Conservation (phyloP, 2,113 vertebrate genomes). For the Tursiops truncatus region DNA sequence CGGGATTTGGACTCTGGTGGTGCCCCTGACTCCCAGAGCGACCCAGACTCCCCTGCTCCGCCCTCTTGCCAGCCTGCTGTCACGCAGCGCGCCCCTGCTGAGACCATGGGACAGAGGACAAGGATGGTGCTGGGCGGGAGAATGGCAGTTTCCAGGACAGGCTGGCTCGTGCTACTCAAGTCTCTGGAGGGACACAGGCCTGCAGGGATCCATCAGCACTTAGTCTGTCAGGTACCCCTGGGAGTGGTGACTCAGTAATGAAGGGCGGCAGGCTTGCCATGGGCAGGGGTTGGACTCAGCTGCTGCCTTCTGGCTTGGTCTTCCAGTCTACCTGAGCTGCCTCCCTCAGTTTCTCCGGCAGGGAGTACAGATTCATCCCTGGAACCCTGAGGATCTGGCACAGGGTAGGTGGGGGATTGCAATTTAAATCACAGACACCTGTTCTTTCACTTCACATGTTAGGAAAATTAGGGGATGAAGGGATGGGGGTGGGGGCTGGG, state of each 20-base stretch:
- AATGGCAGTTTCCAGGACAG: neutral
- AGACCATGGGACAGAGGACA: neutral
- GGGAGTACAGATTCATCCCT: neutral
- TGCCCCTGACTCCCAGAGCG: no score
- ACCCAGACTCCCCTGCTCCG: neutral
- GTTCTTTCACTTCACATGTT: neutral
- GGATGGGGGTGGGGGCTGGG: neutral
- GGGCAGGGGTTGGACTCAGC: neutral
- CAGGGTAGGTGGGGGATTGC: neutral
- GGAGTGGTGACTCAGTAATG: no score
- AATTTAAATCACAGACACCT: neutral
- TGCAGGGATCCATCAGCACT: neutral
- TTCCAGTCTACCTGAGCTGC: neutral
- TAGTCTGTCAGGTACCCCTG: neutral
- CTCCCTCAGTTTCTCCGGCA: neutral
- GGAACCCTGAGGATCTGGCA: neutral
- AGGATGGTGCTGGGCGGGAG: neutral
- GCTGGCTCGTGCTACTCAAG: no score
- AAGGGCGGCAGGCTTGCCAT: neutral
- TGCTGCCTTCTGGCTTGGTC: neutral
- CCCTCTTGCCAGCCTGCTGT: neutral
- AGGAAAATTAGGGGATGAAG: neutral
- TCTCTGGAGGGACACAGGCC: neutral
- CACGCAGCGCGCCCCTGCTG: neutral
- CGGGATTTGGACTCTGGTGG: neutral